Conservation (phyloP, 2,888 invertebrate genomes). For the Lithophane socia region DNA sequence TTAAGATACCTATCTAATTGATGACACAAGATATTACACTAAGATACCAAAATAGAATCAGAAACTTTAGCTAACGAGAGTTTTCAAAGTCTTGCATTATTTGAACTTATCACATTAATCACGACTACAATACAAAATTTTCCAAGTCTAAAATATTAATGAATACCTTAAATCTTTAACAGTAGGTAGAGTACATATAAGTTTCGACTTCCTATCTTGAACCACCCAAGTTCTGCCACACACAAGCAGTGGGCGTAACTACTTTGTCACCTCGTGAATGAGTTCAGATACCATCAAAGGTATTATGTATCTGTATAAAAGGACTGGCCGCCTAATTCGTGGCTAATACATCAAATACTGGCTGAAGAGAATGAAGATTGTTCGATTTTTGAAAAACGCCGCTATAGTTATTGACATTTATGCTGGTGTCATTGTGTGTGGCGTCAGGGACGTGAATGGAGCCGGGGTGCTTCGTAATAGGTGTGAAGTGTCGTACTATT, state of each 20-base stretch:
- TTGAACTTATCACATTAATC: constrained; percentile 71
- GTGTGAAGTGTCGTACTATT: constrained; percentile 88
- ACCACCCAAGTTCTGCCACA: constrained; percentile 88
- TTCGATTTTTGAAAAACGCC: constrained; percentile 81
- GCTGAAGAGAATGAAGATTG: constrained; percentile 81
- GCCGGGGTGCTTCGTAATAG: constrained; percentile 86
- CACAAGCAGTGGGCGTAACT: constrained; percentile 86
- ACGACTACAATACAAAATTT: constrained; percentile 48
- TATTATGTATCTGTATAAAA: constrained; percentile 79
- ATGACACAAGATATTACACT: constrained; percentile 21
- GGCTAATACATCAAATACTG: constrained; percentile 87
- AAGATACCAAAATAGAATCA: constrained; percentile 56
- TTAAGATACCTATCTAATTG: background rate
- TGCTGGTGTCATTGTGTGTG: constrained; percentile 87
- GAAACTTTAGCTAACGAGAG: constrained; percentile 66
- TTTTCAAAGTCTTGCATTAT: constrained; percentile 60
- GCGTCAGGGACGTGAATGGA: constrained; percentile 86
- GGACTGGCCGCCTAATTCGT: constrained; percentile 87
- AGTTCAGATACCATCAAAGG: constrained; percentile 79
- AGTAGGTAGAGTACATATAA: constrained; percentile 19
- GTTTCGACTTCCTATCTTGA: constrained; percentile 43
- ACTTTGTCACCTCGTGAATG: constrained; percentile 86
- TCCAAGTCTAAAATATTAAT: constrained; percentile 32
- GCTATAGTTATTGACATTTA: constrained; percentile 87
- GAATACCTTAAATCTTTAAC: constrained; percentile 36